Evolutionary conservation across 1,140 invertebrate species (phyloP), one percentile per base, ranked within the genome.

Genomic region (Leptopilina clavipes): DNA sequence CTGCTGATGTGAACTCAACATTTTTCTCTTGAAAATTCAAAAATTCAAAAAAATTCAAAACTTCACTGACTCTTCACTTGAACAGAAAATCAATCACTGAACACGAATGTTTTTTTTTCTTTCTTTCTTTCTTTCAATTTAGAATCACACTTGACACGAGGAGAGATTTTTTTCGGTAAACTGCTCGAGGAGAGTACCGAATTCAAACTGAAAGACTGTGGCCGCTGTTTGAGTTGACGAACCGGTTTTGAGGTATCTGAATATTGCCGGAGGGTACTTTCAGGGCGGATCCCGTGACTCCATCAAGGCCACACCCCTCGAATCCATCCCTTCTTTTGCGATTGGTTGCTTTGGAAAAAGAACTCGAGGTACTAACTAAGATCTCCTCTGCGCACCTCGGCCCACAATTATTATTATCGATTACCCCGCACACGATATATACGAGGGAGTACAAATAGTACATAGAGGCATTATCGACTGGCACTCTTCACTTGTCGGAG

Each of bases 351-450:
- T 65, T 14, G 22, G 59, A n/a, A 31, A 65, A 31, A 65, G 25
- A 65, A n/a, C 22, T 65, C 25, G 59, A n/a, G 59, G 19, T 65
- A 31, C 59, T 25, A n/a, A 65, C 59, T 65, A 31, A 65, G 25
- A 65, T 65, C 59, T 65, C 59, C n/a, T 52, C 2, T 6, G 59
- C 59, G 25, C 59, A 65, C 59, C 72, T 22, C 79, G 75, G 76
- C 71, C 79, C 78, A 77, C 79, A 83, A 85, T 86, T 86, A 85
- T 86, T 85, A 84, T 85, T 86, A 85, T 86, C 82, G 85, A 86
- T 86, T 85, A 81, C 84, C 73, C 25, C n/a, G 79, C 76, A n/a
- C 76, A 17, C 73, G 45, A 65, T 56, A 31, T 31, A 31, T 31
- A 78, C 76, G 82, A 82, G 73, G 77, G 77, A 83, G 79, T 84